Conservation (phyloP, 2,888 invertebrate genomes). For the Ditula angustiorana region DNA sequence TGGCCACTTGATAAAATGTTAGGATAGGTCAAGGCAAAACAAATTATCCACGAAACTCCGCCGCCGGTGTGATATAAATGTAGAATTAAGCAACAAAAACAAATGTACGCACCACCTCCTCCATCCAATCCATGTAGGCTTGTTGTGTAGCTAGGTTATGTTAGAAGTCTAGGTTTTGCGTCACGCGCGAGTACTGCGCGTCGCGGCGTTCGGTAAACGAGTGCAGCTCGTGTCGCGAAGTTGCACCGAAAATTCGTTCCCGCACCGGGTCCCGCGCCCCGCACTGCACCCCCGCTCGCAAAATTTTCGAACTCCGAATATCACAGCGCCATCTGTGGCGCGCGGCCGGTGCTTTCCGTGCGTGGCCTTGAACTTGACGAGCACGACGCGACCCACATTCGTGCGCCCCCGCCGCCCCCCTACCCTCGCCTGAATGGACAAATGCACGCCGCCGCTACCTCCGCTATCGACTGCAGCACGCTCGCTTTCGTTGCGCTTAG, state of each 20-base stretch:
- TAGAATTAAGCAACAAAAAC: constrained; percentile 40
- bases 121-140: constrained; percentile 82
- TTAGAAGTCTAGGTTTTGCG: constrained; percentile 65
- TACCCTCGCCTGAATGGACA: constrained; percentile 72
- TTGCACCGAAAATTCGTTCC: constrained; percentile 84
- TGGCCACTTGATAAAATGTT: constrained; percentile 73
- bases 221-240: constrained; percentile 79
- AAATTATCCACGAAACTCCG: constrained; percentile 50
- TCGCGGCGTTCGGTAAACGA: constrained; percentile 82
- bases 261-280: constrained; percentile 69
- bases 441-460: constrained; percentile 67
- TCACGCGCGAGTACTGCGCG: constrained; percentile 78
- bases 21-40: constrained; percentile 80
- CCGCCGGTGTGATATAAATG: not conserved
- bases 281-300: constrained; percentile 71
- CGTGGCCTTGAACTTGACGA: constrained; percentile 84
- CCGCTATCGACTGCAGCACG: constrained; percentile 55
- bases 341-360: constrained; percentile 63
- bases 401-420: constrained; percentile 64
- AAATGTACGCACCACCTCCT: constrained; percentile 78
- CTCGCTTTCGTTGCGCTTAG: constrained; percentile 73
- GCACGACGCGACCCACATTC: constrained; percentile 79
- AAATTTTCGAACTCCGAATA: constrained; percentile 76
- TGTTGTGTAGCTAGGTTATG: constrained; percentile 67
- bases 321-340: constrained; percentile 80